phyloP scores from a whole-genome alignment of 1,140 invertebrate genomes.

The Telenomus remus region DNA sequence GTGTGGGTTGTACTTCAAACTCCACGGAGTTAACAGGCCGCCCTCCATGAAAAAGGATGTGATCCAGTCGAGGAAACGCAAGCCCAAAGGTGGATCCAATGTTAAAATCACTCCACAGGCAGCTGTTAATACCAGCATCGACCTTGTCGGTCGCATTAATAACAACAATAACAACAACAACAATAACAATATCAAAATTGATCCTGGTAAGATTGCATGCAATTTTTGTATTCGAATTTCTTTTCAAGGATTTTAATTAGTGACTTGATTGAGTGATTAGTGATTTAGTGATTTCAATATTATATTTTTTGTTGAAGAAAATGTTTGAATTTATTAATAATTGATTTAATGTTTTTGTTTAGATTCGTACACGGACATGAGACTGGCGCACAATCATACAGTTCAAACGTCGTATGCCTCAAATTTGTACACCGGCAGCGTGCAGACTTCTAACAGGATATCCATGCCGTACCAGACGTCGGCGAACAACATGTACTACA shows the following conservation, averaged over 20 bases:
- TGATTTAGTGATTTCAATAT: too few species aligned
- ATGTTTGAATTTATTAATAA: background rate
- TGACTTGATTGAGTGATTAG: too few species aligned
- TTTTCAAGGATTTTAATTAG: too few species aligned
- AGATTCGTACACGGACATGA: too few species aligned
- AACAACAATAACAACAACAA: slow-evolving; percentile 63
- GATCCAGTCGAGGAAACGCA: slow-evolving; percentile 94
- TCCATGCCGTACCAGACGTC: background rate
- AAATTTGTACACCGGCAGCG: too few species aligned
- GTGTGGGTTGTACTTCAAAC: slow-evolving; percentile 94
- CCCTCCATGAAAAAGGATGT: slow-evolving; percentile 96
- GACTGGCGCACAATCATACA: too few species aligned
- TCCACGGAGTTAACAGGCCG: slow-evolving; percentile 89
- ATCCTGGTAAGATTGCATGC: slow-evolving; percentile 65
- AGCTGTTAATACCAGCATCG: slow-evolving; percentile 28
- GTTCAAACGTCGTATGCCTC: too few species aligned
- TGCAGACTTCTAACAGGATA: too few species aligned
- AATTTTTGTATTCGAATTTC: too few species aligned
- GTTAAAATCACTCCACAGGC: slow-evolving; percentile 51
- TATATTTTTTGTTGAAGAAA: background rate
- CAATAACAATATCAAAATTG: slow-evolving; percentile 63
- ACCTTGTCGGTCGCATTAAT: background rate
- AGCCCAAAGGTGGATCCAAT: slow-evolving; percentile 84
- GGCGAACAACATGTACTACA: slow-evolving; percentile 59
- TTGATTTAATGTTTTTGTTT: too few species aligned